Evolutionary conservation across 2,113 vertebrate species (phyloP), one percentile per base, ranked within the genome.

Genomic region (Carassius auratus): DNA sequence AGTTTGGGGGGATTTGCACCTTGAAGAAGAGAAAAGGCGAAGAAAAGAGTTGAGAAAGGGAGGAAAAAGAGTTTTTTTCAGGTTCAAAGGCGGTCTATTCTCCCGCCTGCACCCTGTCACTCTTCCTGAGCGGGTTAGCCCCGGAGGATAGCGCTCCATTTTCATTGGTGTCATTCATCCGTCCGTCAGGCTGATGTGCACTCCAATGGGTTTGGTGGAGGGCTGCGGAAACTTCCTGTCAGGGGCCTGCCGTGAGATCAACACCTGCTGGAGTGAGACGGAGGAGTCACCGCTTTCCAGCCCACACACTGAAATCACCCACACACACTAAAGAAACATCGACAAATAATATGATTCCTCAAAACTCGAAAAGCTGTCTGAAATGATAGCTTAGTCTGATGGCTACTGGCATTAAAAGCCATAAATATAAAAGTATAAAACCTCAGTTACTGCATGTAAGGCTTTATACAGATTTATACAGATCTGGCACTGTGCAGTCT

Each of bases 91-190:
- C 95, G 93, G 94, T 95, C 95, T 95, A 95, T 95, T 93, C 95
- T 92, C 95, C 94, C 36, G 66, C 62, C 88, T 94, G 94, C 94
- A 92, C 95, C 96, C 95, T 94, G 95, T 95, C 96, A 95, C 95
- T 98, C 95, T 97, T 92, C 95, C 92, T 94, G 92, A 93, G 92
- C 90, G 95, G 93, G 85, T 94, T 86, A 19, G 95, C 96, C 96
- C 96, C 93, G 92, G 93, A 96, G 96, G 94, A 94, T 94, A 93
- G 94, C 92, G 95, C 92, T 93, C 91, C 15, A 91, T 93, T 93
- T 95, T 97, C 96, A 96, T 93, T 96, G 96, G 94, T 96, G 95
- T 95, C 96, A 98, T 97, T 98, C 97, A 98, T 91, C 92, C 96
- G 96, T 95, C 97, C 96, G 88, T 97, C 97, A 96, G 50, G 90